phyloP scores from a whole-genome alignment of 2,113 vertebrate species.

The Cacatua alba region DNA sequence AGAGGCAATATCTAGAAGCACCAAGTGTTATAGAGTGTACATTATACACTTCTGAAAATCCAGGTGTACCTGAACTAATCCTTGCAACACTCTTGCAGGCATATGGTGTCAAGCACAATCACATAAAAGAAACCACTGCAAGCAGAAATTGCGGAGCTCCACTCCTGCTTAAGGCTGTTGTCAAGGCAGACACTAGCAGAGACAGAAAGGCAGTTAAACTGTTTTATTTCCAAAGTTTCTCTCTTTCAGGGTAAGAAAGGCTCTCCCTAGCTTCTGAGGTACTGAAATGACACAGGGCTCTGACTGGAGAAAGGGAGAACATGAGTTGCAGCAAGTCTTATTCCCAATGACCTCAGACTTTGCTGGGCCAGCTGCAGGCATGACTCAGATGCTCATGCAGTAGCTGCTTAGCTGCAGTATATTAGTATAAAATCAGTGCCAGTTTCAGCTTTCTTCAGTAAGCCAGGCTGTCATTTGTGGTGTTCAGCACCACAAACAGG shows the following conservation, averaged over 20 bases:
- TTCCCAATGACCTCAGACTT: not conserved
- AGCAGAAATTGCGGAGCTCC: not conserved
- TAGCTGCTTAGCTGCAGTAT: not conserved
- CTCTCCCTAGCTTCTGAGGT: not conserved
- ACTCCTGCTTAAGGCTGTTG: not conserved
- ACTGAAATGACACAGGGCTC: not conserved
- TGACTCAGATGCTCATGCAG: conserved; percentile 24
- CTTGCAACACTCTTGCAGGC: not conserved
- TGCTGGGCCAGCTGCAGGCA: not conserved
- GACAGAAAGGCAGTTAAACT: not conserved
- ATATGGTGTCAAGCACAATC: rapidly evolving
- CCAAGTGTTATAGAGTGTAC: rapidly evolving
- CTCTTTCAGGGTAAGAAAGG: not conserved
- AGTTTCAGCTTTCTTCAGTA: not conserved
- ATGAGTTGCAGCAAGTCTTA: not conserved
- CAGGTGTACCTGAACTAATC: not conserved
- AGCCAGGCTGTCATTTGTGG: not conserved
- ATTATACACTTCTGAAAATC: not conserved
- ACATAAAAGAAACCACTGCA: not conserved
- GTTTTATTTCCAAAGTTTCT: not conserved
- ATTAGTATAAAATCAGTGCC: not conserved
- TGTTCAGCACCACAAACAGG: not conserved
- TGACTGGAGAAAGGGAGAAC: not conserved
- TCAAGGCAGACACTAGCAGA: not conserved
- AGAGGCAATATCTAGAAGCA: not conserved